Conservation (phyloP, 2,113 vertebrate species). For the Sylvilagus bachmani region DNA sequence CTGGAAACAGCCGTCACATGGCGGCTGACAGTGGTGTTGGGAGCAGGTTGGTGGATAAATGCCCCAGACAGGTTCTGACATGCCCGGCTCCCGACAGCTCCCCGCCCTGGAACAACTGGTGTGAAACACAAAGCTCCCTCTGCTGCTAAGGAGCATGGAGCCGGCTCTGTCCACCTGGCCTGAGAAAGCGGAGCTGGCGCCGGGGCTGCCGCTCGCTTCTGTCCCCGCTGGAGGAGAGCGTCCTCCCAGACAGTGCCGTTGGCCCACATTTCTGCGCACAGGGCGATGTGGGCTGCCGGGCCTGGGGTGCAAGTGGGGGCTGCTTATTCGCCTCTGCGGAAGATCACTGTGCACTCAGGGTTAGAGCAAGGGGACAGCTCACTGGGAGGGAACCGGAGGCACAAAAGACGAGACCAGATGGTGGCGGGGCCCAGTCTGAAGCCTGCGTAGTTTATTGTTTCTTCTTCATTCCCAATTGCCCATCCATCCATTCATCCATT, state of each 20-base stretch:
- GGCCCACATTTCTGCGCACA: not conserved
- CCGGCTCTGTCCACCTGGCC: conserved; percentile 30
- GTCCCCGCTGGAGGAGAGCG: not conserved
- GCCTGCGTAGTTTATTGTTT: not conserved
- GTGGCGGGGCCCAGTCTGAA: not conserved
- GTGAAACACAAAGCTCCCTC: not conserved
- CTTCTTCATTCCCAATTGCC: not conserved
- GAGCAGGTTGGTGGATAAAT: not conserved
- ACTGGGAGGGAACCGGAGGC: not conserved
- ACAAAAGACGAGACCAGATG: not conserved
- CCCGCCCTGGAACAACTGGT: not conserved
- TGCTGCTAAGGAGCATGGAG: not conserved
- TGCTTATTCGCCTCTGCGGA: not conserved
- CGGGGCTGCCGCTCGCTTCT: not conserved
- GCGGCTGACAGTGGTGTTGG: not conserved
- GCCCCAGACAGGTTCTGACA: conserved; percentile 7
- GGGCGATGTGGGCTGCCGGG: rapidly evolving
- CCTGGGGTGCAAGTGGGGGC: not conserved
- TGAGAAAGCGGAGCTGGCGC: conserved; percentile 3
- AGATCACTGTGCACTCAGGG: not conserved
- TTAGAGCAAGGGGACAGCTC: not conserved
- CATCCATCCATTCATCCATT: rapidly evolving
- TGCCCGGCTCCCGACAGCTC: rapidly evolving
- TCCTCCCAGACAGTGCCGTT: not conserved
- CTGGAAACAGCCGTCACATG: conserved; percentile 62